Percentiles rank a stretch among this genome's conserved stretches.
phyloP scores from a whole-genome alignment of 2,888 invertebrate genomes.

The Gryllus longicercus region DNA sequence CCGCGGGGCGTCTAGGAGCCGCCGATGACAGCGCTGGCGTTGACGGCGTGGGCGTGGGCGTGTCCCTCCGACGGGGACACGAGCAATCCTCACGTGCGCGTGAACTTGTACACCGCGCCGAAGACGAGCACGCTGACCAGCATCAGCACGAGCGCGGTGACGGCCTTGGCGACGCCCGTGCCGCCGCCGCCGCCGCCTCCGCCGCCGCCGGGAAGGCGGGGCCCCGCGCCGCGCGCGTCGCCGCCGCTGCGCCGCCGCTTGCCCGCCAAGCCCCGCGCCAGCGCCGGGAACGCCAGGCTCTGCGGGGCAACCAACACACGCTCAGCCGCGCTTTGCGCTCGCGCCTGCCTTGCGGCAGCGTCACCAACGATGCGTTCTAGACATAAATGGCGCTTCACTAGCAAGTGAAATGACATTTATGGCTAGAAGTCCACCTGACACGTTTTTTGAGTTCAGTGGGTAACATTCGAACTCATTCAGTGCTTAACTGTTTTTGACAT shows the following conservation, averaged over 20 bases:
- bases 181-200: conserved; percentile 62
- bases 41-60: conserved; percentile 18
- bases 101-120: conserved; percentile 69
- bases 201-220: conserved; percentile 53
- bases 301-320: neutral
- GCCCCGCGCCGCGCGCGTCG: conserved; percentile 39
- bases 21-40: neutral
- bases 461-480: too few species aligned
- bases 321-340: too few species aligned
- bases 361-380: too few species aligned
- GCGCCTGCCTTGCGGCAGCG: too few species aligned
- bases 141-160: conserved; percentile 65
- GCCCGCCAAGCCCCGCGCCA: conserved; percentile 64
- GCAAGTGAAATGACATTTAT: too few species aligned
- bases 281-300: conserved; percentile 66
- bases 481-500: too few species aligned
- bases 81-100: conserved; percentile 72
- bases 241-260: conserved; percentile 52
- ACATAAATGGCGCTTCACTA: too few species aligned
- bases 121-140: conserved; percentile 68
- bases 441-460: too few species aligned
- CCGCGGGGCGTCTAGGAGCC: too few species aligned
- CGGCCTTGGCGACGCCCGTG: conserved; percentile 66
- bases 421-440: too few species aligned
- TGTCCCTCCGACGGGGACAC: conserved; percentile 54